Percentiles rank a stretch among this genome's conserved stretches.
Evolutionary conservation across 2,113 vertebrate genomes (phyloP).

Genomic region (Phylloscopus whistleri): DNA sequence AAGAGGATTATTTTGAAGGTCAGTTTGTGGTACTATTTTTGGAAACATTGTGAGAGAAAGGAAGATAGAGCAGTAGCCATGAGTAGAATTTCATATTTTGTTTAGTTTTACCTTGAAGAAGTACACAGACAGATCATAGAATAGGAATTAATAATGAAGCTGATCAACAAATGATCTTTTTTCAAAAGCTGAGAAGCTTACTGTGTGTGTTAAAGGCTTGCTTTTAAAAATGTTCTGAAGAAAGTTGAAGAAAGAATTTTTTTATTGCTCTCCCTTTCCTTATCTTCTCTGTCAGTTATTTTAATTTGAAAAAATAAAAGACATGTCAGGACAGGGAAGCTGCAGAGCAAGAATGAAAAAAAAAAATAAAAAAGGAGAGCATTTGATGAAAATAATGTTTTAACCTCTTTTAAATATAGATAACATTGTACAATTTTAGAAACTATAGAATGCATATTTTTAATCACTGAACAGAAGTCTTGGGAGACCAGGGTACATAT

Average conservation of each 20-base stretch:
- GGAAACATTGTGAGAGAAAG: not conserved
- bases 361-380: not conserved
- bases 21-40: not conserved
- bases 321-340: not conserved
- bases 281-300: not conserved
- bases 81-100: not conserved
- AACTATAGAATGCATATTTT: not conserved
- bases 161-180: not conserved
- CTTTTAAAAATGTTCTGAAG: not conserved
- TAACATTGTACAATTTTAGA: not conserved
- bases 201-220: not conserved
- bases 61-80: not conserved
- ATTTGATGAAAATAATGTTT: not conserved
- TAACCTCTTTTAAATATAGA: not conserved
- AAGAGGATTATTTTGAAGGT: not conserved
- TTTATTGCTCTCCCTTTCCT: not conserved
- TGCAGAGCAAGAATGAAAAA: not conserved
- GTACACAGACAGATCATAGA: not conserved
- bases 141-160: not conserved
- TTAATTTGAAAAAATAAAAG: not conserved
- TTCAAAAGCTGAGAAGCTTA: not conserved
- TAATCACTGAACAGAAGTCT: not conserved
- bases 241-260: not conserved
- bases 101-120: not conserved
- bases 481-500: not conserved